Evolutionary conservation across 2,113 vertebrate species (phyloP), one percentile per base, ranked within the genome.

Genomic region (Sinocyclocheilus rhinocerous): DNA sequence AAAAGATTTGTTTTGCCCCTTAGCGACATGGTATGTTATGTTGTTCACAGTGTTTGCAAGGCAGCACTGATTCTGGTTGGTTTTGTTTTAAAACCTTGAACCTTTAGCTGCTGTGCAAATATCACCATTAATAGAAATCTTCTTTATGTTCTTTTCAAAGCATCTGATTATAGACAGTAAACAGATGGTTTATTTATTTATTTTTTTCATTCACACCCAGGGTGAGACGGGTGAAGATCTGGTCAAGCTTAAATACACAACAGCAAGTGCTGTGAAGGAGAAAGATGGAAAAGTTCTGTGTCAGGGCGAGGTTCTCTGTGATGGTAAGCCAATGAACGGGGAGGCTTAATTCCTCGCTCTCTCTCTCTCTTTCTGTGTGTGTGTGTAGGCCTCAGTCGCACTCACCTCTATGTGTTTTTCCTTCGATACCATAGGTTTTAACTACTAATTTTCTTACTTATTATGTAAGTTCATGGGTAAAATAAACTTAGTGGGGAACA

Each of bases 1-100:
- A 95, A 84, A 87, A 94, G 98, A 90, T 98, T 97, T 77, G 96
- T 92, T 0, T 91, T 98, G 88, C 98, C 98, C 6, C 81, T 97
- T 76, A 29, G 75, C 4, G 93, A 96, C 90, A 95, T 97, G 96
- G 98, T 99, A 90, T 12, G 18, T 16, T 10, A 48, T 8, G 9
- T 22, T 72, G 29, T 70, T 42, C 42, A 20, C 48, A 12, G 24
- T 12, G 24, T 11, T 52, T 57, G 12, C 18, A 45, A 73, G 39
- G 6, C 26, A 67, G 63, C 1, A 4, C 15, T 69, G 22, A 36
- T 18, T 69, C 65, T 69, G 67, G 67, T 4, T 36, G 16, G 1
- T 73, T 73, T 13, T 5, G n/a, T 75, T 48, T 48, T 3, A 45
- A 48, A 48, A 48, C 10, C 10, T 12, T 48, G 45, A 48, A 48